Evolutionary conservation across 30 jellyfish, hydroid and myxozoan genomes (phyloP).

Genomic region (Hydractinia symbiolongicarpus): DNA sequence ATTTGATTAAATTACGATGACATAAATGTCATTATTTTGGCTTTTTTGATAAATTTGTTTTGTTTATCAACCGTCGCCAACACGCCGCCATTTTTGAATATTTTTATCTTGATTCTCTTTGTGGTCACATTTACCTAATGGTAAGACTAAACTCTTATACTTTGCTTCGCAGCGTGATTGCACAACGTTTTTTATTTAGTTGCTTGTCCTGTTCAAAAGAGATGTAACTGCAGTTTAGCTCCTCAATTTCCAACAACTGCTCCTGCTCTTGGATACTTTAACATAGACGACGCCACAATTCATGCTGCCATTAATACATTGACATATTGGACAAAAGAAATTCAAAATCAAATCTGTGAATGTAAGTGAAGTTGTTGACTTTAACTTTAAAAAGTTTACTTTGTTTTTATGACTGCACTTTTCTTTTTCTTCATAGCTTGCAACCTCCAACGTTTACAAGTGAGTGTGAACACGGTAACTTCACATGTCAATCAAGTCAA

Average conservation of each 20-base stretch:
- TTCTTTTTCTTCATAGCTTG: not conserved
- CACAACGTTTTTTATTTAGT: not conserved
- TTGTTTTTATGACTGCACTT: too few relatives aligned
- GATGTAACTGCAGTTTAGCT: conserved; percentile 13
- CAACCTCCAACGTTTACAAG: not conserved
- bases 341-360: not conserved
- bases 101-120: too few relatives aligned
- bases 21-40: too few relatives aligned
- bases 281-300: not conserved
- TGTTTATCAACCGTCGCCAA: too few relatives aligned
- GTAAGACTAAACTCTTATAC: too few relatives aligned
- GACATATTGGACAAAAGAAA: conserved; percentile 7
- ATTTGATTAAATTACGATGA: too few relatives aligned
- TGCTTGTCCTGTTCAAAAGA: not conserved
- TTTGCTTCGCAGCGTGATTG: too few relatives aligned
- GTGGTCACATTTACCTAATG: too few relatives aligned
- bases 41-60: too few relatives aligned
- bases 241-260: not conserved
- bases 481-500: conserved; percentile 1
- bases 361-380: not conserved
- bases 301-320: not conserved
- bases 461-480: not conserved
- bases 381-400: too few relatives aligned
- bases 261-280: not conserved
- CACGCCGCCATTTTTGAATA: too few relatives aligned